phyloP scores from a whole-genome alignment of 2,113 vertebrate species.

The Bucco capensis region DNA sequence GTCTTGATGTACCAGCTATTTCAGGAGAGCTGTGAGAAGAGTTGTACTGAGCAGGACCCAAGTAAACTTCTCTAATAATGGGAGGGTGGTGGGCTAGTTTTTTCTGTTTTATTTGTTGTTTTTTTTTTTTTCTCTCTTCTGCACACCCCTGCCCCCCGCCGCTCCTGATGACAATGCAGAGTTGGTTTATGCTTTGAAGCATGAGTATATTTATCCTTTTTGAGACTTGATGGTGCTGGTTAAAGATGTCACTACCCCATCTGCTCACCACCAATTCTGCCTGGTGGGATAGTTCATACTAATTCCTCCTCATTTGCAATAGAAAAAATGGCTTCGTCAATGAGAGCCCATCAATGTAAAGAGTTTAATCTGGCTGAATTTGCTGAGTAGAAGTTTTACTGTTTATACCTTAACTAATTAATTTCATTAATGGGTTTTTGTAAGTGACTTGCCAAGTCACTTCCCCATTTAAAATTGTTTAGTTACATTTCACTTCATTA shows the following conservation, averaged over 20 bases:
- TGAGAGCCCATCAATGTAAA: not conserved
- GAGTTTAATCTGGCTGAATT: not conserved
- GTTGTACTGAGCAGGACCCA: not conserved
- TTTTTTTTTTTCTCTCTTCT: not conserved
- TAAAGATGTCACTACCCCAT: not conserved
- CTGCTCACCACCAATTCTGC: not conserved
- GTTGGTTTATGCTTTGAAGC: slow-evolving; percentile 19
- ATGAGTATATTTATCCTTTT: not conserved
- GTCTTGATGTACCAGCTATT: not conserved
- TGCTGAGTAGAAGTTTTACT: not conserved
- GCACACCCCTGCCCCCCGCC: no score
- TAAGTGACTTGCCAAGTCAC: not conserved
- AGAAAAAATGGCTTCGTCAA: not conserved
- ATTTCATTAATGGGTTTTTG: not conserved
- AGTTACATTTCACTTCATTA: not conserved
- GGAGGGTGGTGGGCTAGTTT: not conserved
- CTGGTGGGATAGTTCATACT: not conserved
- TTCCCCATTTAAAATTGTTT: not conserved
- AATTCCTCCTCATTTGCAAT: not conserved
- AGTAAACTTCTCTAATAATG: not conserved
- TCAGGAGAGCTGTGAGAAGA: not conserved
- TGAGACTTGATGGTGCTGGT: not conserved
- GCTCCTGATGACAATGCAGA: not conserved
- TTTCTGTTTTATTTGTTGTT: not conserved
- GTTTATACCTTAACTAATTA: slow-evolving; percentile 20